Base-by-base conservation (phyloP, 2,113 vertebrate genomes). In the Mormyrus iriodes region DNA sequence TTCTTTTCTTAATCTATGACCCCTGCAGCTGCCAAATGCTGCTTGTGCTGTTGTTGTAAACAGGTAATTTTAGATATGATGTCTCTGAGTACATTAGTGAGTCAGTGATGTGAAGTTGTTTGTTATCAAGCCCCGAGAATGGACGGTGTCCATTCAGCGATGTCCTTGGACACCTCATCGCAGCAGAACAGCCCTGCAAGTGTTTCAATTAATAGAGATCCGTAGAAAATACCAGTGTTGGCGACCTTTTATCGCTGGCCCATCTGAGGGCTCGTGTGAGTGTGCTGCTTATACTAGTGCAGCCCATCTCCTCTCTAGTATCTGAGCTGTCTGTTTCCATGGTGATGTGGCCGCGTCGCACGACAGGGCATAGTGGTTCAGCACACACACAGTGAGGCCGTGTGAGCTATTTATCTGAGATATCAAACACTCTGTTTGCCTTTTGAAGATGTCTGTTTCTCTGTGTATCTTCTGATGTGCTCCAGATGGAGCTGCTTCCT, bases 271-370 rank as follows among this genome's bases (percentile, higher is more conserved):
- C 4, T 44, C 35, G 15, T 21, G 48, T 42, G 73, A 61, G 53
- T 13, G 15, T 61, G 48, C 27, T 58, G 73, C 15, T 39, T 17
- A 19, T 15, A 3, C 15, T 21, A 42, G 17, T 4, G 21, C 53
- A 87, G 55, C 86, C 89, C 88, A 53, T 91, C 79, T 15, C 89
- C 55, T 83, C 86, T 2, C 51, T 42, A 83, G 90, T 89, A 69
- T 31, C 51, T 46, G 44, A 88, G 89, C 88, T 52, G 6, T 91
- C 79, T 86, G 92, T 94, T 94, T 92, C 94, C 93, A 93, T 92
- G 91, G 93, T 24, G 89, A 93, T 49, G 51, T 79, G 35, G 52
- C 13, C 12, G 69, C 76, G 35, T 88, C 48, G 3, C 31, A n/a
- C 3, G 9, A 82, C 31, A 21, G 24, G 87, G 46, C 48, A 15